Evolutionary conservation across 2,113 vertebrate genomes (phyloP).

Genomic region (Cyphomyrus plagiostoma): DNA sequence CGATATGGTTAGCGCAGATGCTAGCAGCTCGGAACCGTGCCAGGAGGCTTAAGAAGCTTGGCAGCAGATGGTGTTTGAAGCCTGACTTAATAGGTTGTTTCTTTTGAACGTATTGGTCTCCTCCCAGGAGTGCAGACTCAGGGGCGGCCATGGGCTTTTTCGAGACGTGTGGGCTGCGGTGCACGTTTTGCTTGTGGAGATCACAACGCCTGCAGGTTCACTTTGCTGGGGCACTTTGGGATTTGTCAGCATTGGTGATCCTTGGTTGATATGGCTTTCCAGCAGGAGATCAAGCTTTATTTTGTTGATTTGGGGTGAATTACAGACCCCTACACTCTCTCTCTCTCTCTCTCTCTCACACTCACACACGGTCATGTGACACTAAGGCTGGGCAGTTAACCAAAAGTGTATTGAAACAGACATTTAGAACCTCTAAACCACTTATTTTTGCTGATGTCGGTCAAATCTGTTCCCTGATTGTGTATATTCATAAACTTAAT

Average conservation of each 20-base stretch:
- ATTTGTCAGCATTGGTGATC: not conserved
- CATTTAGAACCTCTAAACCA: not conserved
- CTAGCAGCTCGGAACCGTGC: not conserved
- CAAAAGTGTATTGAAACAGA: not conserved
- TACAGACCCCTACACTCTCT: not conserved
- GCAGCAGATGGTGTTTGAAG: constrained; percentile 9
- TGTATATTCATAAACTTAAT: not conserved
- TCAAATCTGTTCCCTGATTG: not conserved
- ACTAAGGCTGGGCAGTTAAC: not conserved
- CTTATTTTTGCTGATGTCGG: not conserved
- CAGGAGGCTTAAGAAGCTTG: not conserved
- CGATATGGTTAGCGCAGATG: not conserved
- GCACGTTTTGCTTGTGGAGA: not conserved
- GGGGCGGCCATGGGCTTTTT: not conserved
- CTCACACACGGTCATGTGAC: not conserved
- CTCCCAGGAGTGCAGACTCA: not conserved
- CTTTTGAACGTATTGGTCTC: not conserved
- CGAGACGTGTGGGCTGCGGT: not conserved
- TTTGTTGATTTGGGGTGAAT: not conserved
- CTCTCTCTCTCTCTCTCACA: not conserved
- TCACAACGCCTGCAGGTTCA: not conserved
- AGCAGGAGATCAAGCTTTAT: not conserved
- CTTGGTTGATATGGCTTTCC: not conserved
- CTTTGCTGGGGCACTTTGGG: not conserved
- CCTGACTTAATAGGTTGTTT: constrained; percentile 14